Evolutionary conservation across 2,888 invertebrate species (phyloP).

Genomic region (Stegana nigrithorax): DNA sequence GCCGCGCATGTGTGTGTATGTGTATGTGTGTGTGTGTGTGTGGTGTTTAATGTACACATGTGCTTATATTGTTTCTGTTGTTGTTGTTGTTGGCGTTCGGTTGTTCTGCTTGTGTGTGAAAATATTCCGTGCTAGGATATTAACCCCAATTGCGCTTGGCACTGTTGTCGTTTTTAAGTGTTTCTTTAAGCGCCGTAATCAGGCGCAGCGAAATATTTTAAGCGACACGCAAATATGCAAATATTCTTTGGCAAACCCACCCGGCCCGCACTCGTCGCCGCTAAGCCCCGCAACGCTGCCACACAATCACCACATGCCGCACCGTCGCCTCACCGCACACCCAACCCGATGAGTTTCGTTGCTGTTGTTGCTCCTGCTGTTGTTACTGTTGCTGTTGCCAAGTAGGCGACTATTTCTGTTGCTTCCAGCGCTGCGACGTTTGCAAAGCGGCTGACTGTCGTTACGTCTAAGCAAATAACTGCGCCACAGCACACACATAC

Average conservation of each 20-base stretch:
- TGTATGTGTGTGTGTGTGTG: constrained; percentile 25
- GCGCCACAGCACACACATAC: not conserved
- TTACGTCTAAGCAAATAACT: not conserved
- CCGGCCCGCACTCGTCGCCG: not conserved
- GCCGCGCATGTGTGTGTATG: constrained; percentile 20
- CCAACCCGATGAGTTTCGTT: no score
- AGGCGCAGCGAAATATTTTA: constrained; percentile 54
- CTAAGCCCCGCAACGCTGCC: not conserved
- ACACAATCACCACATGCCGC: not conserved
- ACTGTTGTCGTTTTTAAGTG: constrained; percentile 52
- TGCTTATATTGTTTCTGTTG: constrained; percentile 24
- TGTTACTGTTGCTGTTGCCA: not conserved
- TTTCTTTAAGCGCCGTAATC: constrained; percentile 61
- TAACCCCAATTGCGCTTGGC: constrained; percentile 58
- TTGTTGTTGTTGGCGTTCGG: no score
- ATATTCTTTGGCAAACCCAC: constrained; percentile 31
- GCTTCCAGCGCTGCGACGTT: not conserved
- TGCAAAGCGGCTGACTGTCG: not conserved
- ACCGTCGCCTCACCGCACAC: no score
- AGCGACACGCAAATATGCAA: constrained; percentile 60
- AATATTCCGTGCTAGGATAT: constrained; percentile 56
- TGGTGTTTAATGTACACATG: constrained; percentile 1
- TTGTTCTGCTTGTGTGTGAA: constrained; percentile 21
- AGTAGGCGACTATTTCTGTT: not conserved
- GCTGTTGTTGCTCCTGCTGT: not conserved